A percentile compares a stretch with the other conserved stretches of the same genome.
Evolutionary conservation across 2,888 invertebrate genomes (phyloP).

Genomic region (Rambutsinella grinnellia): DNA sequence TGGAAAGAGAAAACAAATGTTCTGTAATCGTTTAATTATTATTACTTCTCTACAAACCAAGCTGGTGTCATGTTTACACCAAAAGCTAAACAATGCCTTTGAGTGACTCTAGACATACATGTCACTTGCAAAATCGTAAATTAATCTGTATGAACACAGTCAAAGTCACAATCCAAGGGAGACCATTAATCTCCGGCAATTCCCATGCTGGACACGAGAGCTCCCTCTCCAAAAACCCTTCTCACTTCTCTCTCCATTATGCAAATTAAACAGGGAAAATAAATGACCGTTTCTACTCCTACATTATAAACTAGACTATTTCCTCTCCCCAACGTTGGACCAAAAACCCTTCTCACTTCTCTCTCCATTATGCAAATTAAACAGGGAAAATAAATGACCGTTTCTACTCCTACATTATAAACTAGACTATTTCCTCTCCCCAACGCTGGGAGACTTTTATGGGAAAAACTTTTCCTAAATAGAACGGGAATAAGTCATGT

Average conservation of each 20-base stretch:
- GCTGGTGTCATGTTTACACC: not conserved
- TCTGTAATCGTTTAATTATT: not conserved
- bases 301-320: constrained; percentile 4
- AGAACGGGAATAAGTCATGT: not conserved
- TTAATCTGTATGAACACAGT: not conserved
- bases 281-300: too few species aligned
- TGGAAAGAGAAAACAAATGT: constrained; percentile 4
- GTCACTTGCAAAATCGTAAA: not conserved
- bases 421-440: not conserved
- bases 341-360: not conserved
- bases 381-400: too few species aligned
- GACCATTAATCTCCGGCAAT: constrained; percentile 24
- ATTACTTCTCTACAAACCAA: not conserved
- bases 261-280: constrained; percentile 22
- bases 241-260: constrained; percentile 4
- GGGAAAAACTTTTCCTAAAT: not conserved
- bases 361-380: constrained; percentile 18
- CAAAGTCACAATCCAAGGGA: not conserved
- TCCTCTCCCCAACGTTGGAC: not conserved
- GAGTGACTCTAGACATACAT: constrained; percentile 29
- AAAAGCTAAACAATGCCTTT: not conserved
- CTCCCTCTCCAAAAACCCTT: not conserved
- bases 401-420: too few species aligned
- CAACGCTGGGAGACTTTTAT: not conserved
- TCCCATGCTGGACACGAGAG: not conserved